A percentile compares a stretch with the other conserved stretches of the same genome.
phyloP scores from a whole-genome alignment of 2,797 vertebrate species.

The Danionella dracula region DNA sequence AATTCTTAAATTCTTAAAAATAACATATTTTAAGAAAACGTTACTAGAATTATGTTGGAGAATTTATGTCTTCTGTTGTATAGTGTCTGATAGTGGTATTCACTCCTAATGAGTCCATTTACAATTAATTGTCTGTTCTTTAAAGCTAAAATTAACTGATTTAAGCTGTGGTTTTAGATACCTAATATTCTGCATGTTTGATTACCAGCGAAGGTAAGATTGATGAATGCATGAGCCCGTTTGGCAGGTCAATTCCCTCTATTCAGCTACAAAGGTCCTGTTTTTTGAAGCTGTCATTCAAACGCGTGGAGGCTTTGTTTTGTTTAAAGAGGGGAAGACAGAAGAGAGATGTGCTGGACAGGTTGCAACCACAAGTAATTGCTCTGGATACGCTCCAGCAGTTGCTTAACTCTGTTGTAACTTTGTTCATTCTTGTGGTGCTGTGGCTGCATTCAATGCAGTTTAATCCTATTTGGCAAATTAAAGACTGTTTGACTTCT shows the following conservation, averaged over 20 bases:
- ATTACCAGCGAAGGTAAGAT: slow-evolving; percentile 45
- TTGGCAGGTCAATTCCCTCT: slow-evolving; percentile 45
- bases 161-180: slow-evolving; percentile 22
- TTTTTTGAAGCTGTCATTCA: slow-evolving; percentile 42
- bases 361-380: slow-evolving; percentile 33
- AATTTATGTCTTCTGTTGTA: slow-evolving; percentile 30
- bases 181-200: slow-evolving; percentile 33
- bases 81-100: slow-evolving; percentile 16
- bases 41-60: too few species aligned
- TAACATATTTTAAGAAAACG: too few species aligned
- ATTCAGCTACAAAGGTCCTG: slow-evolving; percentile 34
- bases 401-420: slow-evolving; percentile 1
- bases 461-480: background rate
- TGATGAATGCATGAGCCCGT: slow-evolving; percentile 40
- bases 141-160: slow-evolving; percentile 13
- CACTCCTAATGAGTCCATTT: too few species aligned
- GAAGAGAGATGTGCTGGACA: slow-evolving; percentile 31
- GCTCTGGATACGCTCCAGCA: slow-evolving; percentile 14
- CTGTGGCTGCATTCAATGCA: background rate
- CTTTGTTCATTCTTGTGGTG: background rate
- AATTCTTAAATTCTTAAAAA: too few species aligned
- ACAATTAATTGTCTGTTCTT: slow-evolving; percentile 31
- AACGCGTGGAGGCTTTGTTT: slow-evolving; percentile 29
- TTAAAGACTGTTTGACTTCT: background rate
- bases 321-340: slow-evolving; percentile 30